A percentile compares a stretch with the other conserved stretches of the same genome.
These are phyloP conservation scores for Cheilosia scutellata DNA, from an alignment of 2,888 invertebrate species.

Conservation along the genomic window DNA sequence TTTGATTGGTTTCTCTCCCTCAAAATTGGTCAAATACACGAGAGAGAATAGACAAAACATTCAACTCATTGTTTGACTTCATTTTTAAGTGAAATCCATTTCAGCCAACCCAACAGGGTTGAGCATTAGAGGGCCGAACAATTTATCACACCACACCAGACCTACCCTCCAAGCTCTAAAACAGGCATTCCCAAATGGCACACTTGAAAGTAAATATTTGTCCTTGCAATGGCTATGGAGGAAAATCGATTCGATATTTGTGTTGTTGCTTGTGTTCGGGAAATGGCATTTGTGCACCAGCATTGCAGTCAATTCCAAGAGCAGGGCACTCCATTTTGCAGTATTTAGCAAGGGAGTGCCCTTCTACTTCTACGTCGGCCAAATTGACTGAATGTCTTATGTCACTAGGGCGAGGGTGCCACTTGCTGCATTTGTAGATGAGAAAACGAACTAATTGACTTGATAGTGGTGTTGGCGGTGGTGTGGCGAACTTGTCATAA, in stretches of 20 bases:
- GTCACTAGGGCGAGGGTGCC: conserved; percentile 32
- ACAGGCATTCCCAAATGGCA: neutral
- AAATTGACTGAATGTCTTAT: conserved; percentile 59
- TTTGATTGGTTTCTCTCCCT: neutral
- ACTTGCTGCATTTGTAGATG: conserved; percentile 5
- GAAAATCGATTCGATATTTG: conserved; percentile 24
- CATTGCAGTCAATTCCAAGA: conserved; percentile 53
- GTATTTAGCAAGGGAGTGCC: conserved; percentile 37
- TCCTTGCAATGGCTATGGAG: conserved; percentile 17
- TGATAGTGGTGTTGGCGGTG: neutral
- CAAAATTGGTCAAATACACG: conserved; percentile 21
- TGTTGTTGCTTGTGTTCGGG: conserved; percentile 2
- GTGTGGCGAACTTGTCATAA: conserved; percentile 46
- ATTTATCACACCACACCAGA: neutral
- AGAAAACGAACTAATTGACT: conserved; percentile 4
- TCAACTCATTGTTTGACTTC: conserved; percentile 21
- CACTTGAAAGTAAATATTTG: conserved; percentile 45
- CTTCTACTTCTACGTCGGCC: neutral
- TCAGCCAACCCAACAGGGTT: conserved; percentile 21
- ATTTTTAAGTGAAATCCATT: conserved; percentile 39
- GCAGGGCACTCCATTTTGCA: conserved; percentile 33
- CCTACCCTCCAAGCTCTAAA: neutral
- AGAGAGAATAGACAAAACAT: conserved; percentile 2
- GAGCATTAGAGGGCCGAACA: neutral
- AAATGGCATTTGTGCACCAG: conserved; percentile 23